Conservation (phyloP, 2,113 vertebrate genomes). For the Jacana jacana region DNA sequence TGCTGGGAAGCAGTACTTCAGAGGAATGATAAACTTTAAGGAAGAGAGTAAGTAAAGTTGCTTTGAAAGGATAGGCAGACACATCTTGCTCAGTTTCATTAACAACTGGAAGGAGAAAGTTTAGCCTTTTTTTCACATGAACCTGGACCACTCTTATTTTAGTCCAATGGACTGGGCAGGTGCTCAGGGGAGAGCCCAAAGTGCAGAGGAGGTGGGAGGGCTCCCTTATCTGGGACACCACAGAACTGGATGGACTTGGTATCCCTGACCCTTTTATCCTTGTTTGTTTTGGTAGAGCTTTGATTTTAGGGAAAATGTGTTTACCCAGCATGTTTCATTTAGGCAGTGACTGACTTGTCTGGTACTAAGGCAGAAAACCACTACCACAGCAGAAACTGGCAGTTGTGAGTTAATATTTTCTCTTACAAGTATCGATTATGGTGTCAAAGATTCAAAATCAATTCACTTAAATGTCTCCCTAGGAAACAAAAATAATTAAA, state of each 20-base stretch:
- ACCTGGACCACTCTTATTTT: neutral
- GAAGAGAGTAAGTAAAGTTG: neutral
- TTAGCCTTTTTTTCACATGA: neutral
- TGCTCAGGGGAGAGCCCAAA: neutral
- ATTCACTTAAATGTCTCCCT: constrained; percentile 6
- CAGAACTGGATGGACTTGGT: neutral
- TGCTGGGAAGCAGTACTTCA: neutral
- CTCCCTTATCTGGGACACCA: neutral
- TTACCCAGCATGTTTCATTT: neutral
- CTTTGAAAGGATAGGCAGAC: neutral
- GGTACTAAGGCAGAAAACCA: neutral
- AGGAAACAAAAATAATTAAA: neutral
- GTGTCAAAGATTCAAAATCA: constrained; percentile 54
- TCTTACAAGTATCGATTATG: neutral
- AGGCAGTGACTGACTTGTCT: neutral
- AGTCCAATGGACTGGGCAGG: neutral
- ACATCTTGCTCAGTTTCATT: neutral
- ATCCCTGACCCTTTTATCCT: neutral
- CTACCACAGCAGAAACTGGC: constrained; percentile 31
- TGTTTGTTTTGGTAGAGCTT: neutral
- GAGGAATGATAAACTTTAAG: neutral
- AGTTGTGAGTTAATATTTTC: constrained; percentile 41
- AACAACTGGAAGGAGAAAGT: neutral
- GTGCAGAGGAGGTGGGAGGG: neutral
- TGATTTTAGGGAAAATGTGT: neutral